Evolutionary conservation across 2,888 invertebrate genomes (phyloP), one percentile per base, ranked within the genome.

Genomic region (Cantharis lateralis): DNA sequence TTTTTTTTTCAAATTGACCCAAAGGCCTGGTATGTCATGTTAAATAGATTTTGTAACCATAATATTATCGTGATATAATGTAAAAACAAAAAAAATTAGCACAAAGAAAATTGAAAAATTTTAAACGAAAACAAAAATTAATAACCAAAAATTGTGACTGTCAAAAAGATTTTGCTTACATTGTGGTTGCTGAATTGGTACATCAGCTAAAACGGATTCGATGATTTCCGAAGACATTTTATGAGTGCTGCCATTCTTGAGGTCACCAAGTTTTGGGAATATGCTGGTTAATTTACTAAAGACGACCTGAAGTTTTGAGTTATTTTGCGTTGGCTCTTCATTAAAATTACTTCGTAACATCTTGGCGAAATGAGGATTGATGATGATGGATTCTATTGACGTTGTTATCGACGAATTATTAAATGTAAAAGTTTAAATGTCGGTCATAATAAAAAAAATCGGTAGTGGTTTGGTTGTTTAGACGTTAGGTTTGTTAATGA

Each of bases 171-270:
- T 32, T 32, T 13, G 28, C 87, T 86, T 84, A 87, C 87, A 82
- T 83, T 84, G 83, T 68, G 85, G 82, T 79, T 84, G 83, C 72
- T 86, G 86, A 76, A 87, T 83, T 18, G 87, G 86, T 24, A 84
- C 81, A 77, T 86, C 86, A 24, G 84, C 84, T 75, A 87, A 82
- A 76, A 87, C 87, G 26, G 87, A 86, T 75, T 87, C 87, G 68
- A 87, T 87, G 64, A 87, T 86, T 77, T 87, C 87, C 13, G 87
- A 85, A 28, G 86, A 85, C 86, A 87, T 86, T 77, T 86, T 87
- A 73, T 84, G 83, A 71, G 82, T 83, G 64, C 80, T 79, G 15
- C 74, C 80, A 77, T 83, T 83, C 26, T 84, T 85, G 73, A 86
- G 80, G 71, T 86, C 86, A 72, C 84, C 85, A 64, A 85, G 84